Evolutionary conservation across 2,113 vertebrate genomes (phyloP).

Genomic region (Jacana jacana): DNA sequence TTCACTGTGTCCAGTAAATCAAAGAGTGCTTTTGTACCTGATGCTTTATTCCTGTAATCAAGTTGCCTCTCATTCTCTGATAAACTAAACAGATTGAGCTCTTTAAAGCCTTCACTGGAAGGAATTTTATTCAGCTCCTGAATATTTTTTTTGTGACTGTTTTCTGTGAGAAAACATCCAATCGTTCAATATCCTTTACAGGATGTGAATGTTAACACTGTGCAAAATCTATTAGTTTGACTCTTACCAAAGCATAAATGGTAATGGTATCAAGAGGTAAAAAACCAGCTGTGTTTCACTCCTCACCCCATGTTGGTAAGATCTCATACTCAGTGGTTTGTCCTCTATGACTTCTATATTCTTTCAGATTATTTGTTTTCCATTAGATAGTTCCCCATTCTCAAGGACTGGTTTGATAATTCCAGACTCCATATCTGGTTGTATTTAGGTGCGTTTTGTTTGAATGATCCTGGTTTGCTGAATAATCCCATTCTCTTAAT

Average conservation of each 20-base stretch:
- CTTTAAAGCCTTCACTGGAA: not conserved
- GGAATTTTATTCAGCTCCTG: not conserved
- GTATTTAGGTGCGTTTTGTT: not conserved
- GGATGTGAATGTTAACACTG: not conserved
- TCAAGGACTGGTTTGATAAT: not conserved
- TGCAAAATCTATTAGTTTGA: not conserved
- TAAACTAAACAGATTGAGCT: conserved; percentile 6
- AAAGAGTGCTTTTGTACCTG: conserved; percentile 3
- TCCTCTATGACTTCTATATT: not conserved
- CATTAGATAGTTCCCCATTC: not conserved
- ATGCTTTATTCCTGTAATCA: conserved; percentile 27
- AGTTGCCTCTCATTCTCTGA: not conserved
- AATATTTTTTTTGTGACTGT: not conserved
- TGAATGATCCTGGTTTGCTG: not conserved
- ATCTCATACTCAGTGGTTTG: not conserved
- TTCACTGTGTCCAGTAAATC: conserved; percentile 4
- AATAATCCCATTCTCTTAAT: not conserved
- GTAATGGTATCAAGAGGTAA: not conserved
- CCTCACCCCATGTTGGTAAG: not conserved
- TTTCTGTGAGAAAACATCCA: not conserved
- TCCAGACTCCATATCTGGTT: not conserved
- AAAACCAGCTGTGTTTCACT: not conserved
- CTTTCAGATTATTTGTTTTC: not conserved
- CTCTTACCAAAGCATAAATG: not conserved
- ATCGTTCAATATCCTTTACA: not conserved